A percentile compares a stretch with the other conserved stretches of the same genome.
phyloP scores from a whole-genome alignment of 2,888 invertebrate species.

The Rotaria socialis region DNA sequence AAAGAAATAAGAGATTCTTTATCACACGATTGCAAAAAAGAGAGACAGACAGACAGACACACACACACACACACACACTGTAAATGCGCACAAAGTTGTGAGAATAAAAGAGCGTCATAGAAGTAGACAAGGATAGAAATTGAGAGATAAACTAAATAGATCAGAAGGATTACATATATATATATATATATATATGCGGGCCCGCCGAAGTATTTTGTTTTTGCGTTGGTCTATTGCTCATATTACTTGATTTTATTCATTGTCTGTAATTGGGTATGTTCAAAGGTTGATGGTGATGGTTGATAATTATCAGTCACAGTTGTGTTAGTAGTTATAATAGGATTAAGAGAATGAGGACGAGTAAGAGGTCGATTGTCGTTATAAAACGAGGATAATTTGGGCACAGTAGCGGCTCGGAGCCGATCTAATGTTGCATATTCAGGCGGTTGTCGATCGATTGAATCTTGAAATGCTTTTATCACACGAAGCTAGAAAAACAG shows the following conservation, averaged over 20 bases:
- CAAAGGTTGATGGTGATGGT: neutral
- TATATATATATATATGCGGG: neutral
- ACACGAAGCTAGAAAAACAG: slow-evolving; percentile 25
- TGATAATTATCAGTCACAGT: neutral
- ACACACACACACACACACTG: neutral
- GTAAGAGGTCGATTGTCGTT: neutral
- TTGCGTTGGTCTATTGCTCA: neutral
- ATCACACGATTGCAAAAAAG: neutral
- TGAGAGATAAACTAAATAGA: neutral
- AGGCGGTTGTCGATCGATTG: slow-evolving; percentile 25
- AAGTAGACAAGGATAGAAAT: neutral
- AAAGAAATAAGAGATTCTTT: neutral
- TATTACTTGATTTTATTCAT: neutral
- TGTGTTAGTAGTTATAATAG: neutral
- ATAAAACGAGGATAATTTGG: slow-evolving; percentile 2
- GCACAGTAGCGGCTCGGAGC: slow-evolving; percentile 19
- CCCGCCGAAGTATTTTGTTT: neutral
- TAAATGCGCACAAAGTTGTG: neutral
- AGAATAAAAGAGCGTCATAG: neutral
- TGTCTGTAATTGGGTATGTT: neutral
- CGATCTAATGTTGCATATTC: slow-evolving; percentile 25
- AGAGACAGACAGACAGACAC: neutral
- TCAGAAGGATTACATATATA: neutral
- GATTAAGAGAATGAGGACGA: slow-evolving; percentile 17
- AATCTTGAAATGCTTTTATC: slow-evolving; percentile 38